Conservation (phyloP, 2,797 vertebrate genomes). For the Merluccius polli region DNA sequence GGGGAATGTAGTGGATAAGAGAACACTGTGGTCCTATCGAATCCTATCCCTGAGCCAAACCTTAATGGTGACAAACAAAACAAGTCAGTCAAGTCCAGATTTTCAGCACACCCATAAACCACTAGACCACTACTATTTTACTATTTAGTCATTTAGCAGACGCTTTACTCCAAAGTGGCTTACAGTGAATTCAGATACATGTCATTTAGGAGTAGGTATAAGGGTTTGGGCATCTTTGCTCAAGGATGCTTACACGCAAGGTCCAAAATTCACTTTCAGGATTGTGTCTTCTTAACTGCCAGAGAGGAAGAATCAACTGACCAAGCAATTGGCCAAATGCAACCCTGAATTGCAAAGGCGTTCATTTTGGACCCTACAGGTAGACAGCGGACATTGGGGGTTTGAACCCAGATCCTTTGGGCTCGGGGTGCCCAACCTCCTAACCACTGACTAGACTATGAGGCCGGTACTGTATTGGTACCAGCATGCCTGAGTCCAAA, state of each 20-base stretch:
- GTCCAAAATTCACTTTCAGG: not conserved
- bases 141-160: not conserved
- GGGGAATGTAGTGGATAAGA: too few relatives aligned
- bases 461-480: not conserved
- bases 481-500: not conserved
- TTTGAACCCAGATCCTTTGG: too few relatives aligned
- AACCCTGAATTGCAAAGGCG: not conserved
- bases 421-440: not conserved
- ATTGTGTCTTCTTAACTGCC: not conserved
- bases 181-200: too few relatives aligned
- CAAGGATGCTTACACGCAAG: too few relatives aligned
- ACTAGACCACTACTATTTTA: not conserved
- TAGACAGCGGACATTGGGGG: not conserved
- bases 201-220: not conserved
- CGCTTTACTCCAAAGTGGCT: too few relatives aligned
- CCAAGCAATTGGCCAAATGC: not conserved
- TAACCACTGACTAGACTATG: not conserved
- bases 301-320: not conserved
- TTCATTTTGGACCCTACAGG: not conserved
- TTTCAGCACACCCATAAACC: not conserved
- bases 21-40: too few relatives aligned
- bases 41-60: too few relatives aligned
- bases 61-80: too few relatives aligned
- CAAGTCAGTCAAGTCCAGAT: not conserved
- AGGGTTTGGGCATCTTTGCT: not conserved